Conservation (phyloP, 2,797 vertebrate genomes). For the Sorex maritimensis region DNA sequence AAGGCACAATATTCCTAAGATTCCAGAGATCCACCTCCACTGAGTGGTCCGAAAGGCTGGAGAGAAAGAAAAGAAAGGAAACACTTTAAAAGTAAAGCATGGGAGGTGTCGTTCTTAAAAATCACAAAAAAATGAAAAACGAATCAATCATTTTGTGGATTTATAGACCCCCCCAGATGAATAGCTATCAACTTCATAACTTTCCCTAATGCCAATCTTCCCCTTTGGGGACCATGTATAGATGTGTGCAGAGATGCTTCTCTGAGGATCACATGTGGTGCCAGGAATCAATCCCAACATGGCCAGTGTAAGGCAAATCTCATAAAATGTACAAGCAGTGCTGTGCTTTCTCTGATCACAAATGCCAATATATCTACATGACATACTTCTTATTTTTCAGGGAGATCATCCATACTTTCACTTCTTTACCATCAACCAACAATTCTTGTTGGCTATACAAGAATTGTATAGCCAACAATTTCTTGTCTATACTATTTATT, state of each 20-base stretch:
- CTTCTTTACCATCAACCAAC: neutral
- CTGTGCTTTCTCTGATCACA: neutral
- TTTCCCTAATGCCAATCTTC: no score
- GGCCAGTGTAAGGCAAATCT: no score
- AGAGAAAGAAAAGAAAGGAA: neutral
- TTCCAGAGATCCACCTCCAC: slow-evolving; percentile 71
- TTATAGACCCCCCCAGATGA: neutral
- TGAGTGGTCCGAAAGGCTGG: slow-evolving; percentile 56
- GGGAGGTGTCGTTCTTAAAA: neutral
- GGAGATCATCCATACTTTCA: neutral
- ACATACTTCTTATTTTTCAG: neutral
- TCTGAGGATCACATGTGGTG: no score
- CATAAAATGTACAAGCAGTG: no score
- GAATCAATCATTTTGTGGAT: neutral
- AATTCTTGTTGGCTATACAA: no score
- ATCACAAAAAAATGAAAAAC: neutral
- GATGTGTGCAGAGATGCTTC: neutral
- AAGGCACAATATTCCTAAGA: slow-evolving; percentile 68
- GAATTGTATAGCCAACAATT: neutral
- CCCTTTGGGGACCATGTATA: no score
- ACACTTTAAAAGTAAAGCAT: neutral
- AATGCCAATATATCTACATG: neutral
- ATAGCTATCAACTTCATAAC: neutral
- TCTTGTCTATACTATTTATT: neutral
- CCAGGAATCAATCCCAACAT: no score